Evolutionary conservation across 2,888 invertebrate species (phyloP), one percentile per base, ranked within the genome.

Genomic region (Drosophila borborema): DNA sequence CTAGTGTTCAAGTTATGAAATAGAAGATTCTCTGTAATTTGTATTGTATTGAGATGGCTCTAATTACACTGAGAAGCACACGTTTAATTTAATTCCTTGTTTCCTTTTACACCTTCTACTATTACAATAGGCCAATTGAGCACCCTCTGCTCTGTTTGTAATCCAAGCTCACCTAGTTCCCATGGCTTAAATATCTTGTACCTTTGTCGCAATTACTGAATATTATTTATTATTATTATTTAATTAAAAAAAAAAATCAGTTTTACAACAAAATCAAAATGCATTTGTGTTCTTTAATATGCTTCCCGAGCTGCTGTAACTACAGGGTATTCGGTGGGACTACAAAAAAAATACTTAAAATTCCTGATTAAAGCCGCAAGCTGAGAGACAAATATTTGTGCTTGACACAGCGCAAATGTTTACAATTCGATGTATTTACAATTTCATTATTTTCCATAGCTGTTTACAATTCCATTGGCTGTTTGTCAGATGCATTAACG

Each of bases 371-470:
- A 64, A 67, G 55, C 54, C 64, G 66, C 71, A 62, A 77, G 71
- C 70, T 72, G 67, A 23, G 61, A 48, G 69, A 73, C 76, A 81
- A 85, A 85, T 84, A 86, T 83, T 86, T 86, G 73, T 77, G 68
- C 53, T 64, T 69, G 77, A 72, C 71, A 59, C 72, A 80, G 83
- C 67, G 78, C 65, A 85, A 85, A 84, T 86, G 82, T 82, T 86
- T 81, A 86, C 84, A 84, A 74, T 79, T 79, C 80, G 51, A 79
- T 77, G 54, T 77, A 77, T 86, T 85, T 85, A 85, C 86, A 84
- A 86, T 86, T 86, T 84, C 82, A 85, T 85, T 85, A 86, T 84
- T 73, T 79, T 81, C 69, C 66, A 59, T 54, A 53, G 54, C 28
- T 59, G 79, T 74, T 69, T 66, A 69, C 71, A 61, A 60, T 67